Conservation (phyloP, 2,797 vertebrate species). For the Erithacus rubecula region DNA sequence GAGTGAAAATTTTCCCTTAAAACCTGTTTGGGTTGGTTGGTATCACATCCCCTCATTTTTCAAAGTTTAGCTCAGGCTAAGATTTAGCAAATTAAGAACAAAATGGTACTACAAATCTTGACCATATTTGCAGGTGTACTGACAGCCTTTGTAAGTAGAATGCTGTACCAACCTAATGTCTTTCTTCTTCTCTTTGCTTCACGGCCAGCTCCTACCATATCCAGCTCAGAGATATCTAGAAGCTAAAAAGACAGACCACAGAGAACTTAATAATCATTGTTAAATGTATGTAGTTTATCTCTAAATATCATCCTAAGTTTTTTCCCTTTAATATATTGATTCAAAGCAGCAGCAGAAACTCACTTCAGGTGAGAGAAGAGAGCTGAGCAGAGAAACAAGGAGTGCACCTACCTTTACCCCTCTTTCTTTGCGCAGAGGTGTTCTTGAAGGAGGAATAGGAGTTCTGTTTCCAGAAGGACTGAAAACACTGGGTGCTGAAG, state of each 20-base stretch:
- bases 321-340: background rate
- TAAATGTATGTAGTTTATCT: background rate
- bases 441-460: slow-evolving; percentile 89
- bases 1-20: background rate
- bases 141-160: background rate
- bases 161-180: slow-evolving; percentile 86
- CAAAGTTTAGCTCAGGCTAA: background rate
- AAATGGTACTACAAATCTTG: background rate
- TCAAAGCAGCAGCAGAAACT: background rate
- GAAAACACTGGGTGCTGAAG: slow-evolving; percentile 92
- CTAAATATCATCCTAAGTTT: background rate
- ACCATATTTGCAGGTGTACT: background rate
- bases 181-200: slow-evolving; percentile 97
- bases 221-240: slow-evolving; percentile 91
- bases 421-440: slow-evolving; percentile 91
- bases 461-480: slow-evolving; percentile 93
- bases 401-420: slow-evolving; percentile 88
- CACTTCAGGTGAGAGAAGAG: background rate
- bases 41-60: background rate
- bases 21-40: background rate
- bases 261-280: background rate
- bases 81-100: background rate
- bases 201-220: slow-evolving; percentile 90
- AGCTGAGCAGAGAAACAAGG: background rate
- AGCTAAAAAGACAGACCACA: slow-evolving; percentile 75